Evolutionary conservation across 2,797 vertebrate species (phyloP).

Genomic region (Acrocephalus scirpaceus): DNA sequence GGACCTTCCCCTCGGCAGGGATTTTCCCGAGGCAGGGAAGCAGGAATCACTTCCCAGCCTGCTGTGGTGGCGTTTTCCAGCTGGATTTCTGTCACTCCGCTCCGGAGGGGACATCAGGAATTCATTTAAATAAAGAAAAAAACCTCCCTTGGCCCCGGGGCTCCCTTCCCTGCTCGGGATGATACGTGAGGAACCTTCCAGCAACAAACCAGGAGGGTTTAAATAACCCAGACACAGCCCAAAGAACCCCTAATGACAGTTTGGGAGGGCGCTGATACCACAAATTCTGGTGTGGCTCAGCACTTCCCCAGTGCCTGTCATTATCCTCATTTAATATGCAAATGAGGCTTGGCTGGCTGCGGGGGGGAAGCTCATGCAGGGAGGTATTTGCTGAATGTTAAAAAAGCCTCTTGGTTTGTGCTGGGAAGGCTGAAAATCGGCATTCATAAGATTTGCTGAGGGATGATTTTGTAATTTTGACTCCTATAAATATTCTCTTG

Average conservation of each 20-base stretch:
- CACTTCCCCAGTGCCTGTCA: slow-evolving; percentile 15
- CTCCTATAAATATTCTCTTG: neutral
- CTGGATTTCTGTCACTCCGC: neutral
- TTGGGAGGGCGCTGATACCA: slow-evolving; percentile 28
- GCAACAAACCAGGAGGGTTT: neutral
- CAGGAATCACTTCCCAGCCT: neutral
- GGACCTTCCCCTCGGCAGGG: fast-evolving
- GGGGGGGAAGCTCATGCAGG: neutral
- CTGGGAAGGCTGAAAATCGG: neutral
- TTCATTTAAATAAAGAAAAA: neutral
- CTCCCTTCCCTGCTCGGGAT: too few species aligned
- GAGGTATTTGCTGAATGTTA: neutral
- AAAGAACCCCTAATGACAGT: neutral
- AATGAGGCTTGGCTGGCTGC: neutral
- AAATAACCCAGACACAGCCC: neutral
- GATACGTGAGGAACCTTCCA: neutral
- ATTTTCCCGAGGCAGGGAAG: neutral
- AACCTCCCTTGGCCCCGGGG: neutral
- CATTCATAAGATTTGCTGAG: neutral
- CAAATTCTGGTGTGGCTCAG: slow-evolving; percentile 14
- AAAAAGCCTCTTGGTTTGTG: neutral
- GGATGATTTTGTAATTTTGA: neutral
- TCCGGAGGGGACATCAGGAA: fast-evolving
- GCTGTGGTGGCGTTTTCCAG: neutral
- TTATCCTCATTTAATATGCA: slow-evolving; percentile 60